Conservation (phyloP, 2,797 vertebrate genomes). For the Cryptoprocta ferox region DNA sequence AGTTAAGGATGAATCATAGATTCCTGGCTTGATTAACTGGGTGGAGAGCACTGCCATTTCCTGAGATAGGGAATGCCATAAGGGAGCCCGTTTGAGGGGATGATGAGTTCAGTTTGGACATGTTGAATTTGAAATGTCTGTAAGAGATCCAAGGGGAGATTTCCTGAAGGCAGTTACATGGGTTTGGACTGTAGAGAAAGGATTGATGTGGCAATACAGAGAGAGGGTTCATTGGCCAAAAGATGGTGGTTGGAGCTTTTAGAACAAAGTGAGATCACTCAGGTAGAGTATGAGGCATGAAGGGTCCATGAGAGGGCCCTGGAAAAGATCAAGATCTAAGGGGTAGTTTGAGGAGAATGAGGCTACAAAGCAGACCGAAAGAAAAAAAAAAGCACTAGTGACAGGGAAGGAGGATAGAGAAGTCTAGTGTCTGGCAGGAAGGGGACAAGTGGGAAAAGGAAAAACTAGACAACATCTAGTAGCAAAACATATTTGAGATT, state of each 20-base stretch:
- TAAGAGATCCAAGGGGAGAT: conserved; percentile 19
- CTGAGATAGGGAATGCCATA: conserved; percentile 36
- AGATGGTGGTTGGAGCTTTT: not conserved
- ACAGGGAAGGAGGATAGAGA: not conserved
- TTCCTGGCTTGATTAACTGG: conserved; percentile 68
- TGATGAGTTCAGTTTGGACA: not conserved
- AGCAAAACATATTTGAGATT: not conserved
- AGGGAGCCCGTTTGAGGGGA: not conserved
- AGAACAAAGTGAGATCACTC: not conserved
- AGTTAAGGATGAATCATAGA: conserved; percentile 76
- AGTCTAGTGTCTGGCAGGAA: not conserved
- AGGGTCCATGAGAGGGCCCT: not conserved
- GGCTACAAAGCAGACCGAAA: not conserved
- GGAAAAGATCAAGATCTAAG: not conserved
- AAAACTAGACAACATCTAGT: not conserved
- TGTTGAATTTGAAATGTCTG: not conserved
- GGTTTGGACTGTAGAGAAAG: not conserved
- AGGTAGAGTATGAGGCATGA: not conserved
- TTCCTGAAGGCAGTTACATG: not conserved
- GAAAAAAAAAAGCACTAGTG: not conserved
- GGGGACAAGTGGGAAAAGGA: not conserved
- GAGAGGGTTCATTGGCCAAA: not conserved
- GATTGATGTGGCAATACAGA: not conserved
- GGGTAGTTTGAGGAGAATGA: not conserved
- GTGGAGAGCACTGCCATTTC: conserved; percentile 45